Base-by-base conservation (phyloP, 2,888 invertebrate species). In the Platerodrilus igneus region DNA sequence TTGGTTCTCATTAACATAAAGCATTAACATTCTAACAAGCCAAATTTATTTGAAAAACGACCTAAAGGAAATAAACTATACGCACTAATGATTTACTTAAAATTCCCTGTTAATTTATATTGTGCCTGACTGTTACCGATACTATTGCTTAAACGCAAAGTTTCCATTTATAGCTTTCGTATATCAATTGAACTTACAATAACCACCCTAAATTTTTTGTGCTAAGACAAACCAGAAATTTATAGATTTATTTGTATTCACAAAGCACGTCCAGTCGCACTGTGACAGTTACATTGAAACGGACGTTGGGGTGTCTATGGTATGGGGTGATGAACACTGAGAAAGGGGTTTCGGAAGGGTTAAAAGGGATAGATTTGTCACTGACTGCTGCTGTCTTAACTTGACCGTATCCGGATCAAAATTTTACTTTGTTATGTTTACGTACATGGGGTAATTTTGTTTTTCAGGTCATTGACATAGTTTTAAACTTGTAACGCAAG, bases 361-460 rank as follows among this genome's bases (percentile, higher is more conserved):
- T 58, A 57, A 57, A 58, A 58, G 56, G 59, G 58, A 60, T 60
- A 56, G 59, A 62, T 62, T 60, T 60, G 62, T 62, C 62, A 62
- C 59, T 59, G 61, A 59, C 60, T 57, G 55, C 54, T 53, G 53
- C 52, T 57, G 58, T 58, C 59, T 60, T 59, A 53, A 54, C 58
- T 59, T 58, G 60, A 59, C 59, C 59, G 56, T 51, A 51, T 55
- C 50, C 53, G 53, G 32, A 36, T 40, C 44, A 44, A 30, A 42
- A 33, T 42, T 41, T 42, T 17, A 22, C 32, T 32, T 26, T 44
- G 40, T 36, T 36, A 36, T 31, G 34, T 31, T 27, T 27, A 25
- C 27, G 26, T 10, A 10, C 29, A 30, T 27, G 9, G 9, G 15
- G 9, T 27, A 3, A 16, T n/a, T 16, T 27, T 27, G 9, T 25